These are phyloP conservation scores for Drosophila helvetica DNA, from an alignment of 2,888 invertebrate genomes.

Conservation along the genomic window DNA sequence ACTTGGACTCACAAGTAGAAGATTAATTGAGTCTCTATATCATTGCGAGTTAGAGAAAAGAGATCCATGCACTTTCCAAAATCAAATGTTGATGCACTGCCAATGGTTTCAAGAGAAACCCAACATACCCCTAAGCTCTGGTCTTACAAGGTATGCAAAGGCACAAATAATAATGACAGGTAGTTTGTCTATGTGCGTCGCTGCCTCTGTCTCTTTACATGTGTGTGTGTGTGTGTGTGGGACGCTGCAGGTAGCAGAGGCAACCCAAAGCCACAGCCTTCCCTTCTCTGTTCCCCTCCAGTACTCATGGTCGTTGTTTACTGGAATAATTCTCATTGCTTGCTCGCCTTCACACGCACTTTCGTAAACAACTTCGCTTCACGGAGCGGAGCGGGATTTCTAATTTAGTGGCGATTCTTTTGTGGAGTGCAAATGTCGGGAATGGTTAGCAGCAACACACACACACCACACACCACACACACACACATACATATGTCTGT, in stretches of 20 bases:
- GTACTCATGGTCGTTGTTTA: constrained; percentile 46
- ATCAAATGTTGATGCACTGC: too few species aligned
- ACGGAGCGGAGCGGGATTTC: constrained; percentile 43
- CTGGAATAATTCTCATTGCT: constrained; percentile 71
- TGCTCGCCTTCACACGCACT: constrained; percentile 67
- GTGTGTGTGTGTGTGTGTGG: constrained; percentile 47
- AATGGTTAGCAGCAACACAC: constrained; percentile 44
- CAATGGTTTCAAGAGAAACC: background rate
- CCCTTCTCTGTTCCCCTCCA: constrained; percentile 27
- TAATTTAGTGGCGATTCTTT: constrained; percentile 43
- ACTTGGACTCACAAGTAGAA: too few species aligned
- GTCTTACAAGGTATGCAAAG: constrained; percentile 41
- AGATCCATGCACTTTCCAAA: too few species aligned
- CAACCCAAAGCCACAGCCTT: constrained; percentile 44
- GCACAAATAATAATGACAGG: constrained; percentile 75
- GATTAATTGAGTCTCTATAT: too few species aligned
- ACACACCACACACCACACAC: background rate
- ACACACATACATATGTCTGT: background rate
- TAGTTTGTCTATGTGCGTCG: constrained; percentile 56
- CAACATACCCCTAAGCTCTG: background rate
- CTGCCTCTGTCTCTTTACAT: constrained; percentile 1
- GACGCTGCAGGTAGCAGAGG: constrained; percentile 73
- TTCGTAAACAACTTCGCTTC: constrained; percentile 77
- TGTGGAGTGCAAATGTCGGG: constrained; percentile 67
- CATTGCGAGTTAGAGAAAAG: too few species aligned